Evolutionary conservation across 2,888 invertebrate species (phyloP).

Genomic region (Xylota sylvarum): DNA sequence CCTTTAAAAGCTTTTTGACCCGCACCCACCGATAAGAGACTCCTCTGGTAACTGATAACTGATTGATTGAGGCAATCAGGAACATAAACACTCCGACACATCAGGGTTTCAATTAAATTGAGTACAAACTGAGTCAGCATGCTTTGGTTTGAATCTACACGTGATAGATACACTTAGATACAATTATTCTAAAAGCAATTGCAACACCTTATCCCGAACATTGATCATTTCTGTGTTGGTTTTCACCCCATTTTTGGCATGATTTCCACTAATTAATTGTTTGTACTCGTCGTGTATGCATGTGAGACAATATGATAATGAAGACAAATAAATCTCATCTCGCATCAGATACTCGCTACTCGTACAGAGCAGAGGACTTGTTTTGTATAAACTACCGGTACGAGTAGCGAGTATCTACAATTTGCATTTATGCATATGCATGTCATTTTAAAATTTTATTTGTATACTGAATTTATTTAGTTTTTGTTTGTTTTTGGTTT

Average conservation of each 20-base stretch:
- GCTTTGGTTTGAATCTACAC: background rate
- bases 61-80: slow-evolving; percentile 6
- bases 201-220: slow-evolving; percentile 8
- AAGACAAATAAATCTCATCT: background rate
- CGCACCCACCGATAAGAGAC: background rate
- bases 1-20: slow-evolving; percentile 4
- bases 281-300: background rate
- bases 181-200: slow-evolving; percentile 2
- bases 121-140: background rate
- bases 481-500: background rate
- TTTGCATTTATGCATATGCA: background rate
- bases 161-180: background rate
- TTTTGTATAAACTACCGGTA: too few relatives aligned
- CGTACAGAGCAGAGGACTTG: too few relatives aligned
- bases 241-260: background rate
- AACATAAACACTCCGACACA: background rate
- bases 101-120: slow-evolving; percentile 11
- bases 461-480: background rate
- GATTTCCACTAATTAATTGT: background rate
- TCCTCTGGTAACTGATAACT: background rate
- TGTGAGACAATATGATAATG: background rate
- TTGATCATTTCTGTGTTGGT: background rate
- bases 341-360: too few relatives aligned
- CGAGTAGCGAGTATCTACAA: background rate
- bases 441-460: background rate